A percentile compares a stretch with the other conserved stretches of the same genome.
phyloP scores from a whole-genome alignment of 1,140 invertebrate species.

The Ceratosolen solmsi region DNA sequence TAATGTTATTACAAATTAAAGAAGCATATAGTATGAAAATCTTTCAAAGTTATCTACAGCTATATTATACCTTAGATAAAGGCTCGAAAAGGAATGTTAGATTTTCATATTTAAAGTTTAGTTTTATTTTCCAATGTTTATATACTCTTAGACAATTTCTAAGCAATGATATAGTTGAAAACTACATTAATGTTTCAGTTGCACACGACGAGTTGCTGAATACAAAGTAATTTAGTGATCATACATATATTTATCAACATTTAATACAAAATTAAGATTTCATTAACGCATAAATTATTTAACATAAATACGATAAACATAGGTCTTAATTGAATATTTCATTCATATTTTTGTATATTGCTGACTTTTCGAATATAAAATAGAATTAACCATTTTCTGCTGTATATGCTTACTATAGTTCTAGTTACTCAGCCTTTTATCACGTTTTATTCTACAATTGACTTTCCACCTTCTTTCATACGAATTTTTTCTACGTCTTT shows the following conservation, averaged over 20 bases:
- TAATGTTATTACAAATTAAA: too few relatives aligned
- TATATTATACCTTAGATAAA: background rate
- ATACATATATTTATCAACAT: too few relatives aligned
- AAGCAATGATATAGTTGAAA: background rate
- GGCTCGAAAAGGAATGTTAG: background rate
- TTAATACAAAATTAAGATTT: too few relatives aligned
- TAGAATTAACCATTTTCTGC: constrained; percentile 4
- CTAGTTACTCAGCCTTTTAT: constrained; percentile 33
- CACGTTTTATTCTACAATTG: constrained; percentile 38
- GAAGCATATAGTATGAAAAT: too few relatives aligned
- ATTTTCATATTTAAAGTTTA: background rate
- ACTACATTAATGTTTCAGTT: background rate
- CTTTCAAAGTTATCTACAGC: too few relatives aligned
- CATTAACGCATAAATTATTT: too few relatives aligned
- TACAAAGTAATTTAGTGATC: too few relatives aligned
- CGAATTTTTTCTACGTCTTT: background rate
- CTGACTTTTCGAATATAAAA: background rate
- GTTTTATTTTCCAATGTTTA: background rate
- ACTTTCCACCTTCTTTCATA: constrained; percentile 30
- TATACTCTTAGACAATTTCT: background rate
- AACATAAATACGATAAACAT: too few relatives aligned
- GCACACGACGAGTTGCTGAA: too few relatives aligned
- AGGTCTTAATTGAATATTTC: background rate
- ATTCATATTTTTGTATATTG: background rate
- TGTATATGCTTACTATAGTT: background rate